Base-by-base conservation (phyloP, 2,113 vertebrate species). In the Platycercus adscitus region DNA sequence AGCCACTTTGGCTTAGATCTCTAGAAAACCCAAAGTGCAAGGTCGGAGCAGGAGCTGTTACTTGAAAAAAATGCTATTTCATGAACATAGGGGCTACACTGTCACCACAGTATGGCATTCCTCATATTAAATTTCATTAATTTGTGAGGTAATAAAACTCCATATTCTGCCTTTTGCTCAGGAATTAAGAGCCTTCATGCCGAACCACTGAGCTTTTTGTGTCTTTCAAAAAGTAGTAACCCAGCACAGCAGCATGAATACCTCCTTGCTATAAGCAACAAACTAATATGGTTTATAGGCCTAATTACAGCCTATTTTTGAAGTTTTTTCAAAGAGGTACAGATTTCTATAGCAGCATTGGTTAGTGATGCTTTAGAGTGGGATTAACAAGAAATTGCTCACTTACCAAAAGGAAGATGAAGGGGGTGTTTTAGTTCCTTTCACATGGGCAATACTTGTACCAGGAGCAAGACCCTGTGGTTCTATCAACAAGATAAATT, bases 1-100 rank as follows among this genome's bases (percentile, higher is more conserved):
- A 96, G 79, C 79, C 87, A 96, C 77, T 97, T 96, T 97, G 95
- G 80, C 97, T 97, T 93, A 70, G 70, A 82, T 93, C 33, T 95
- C 50, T 28, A 85, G 70, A 33, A 96, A 94, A 81, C 5, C 56
- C 73, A 15, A 93, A 96, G 85, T 50, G 70, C 88, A 86, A 82
- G 52, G 89, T 52, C 78, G 0, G 60, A 37, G 37, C 63, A 63
- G 58, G 76, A 84, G 61, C 84, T 86, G 81, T 96, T 73, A 86
- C 72, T 82, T 87, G 61, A 93, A 93, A 82, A 88, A 96, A 85
- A 63, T 43, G 77, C 49, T 68, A 92, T 86, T 94, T 86, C 81
- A 52, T 9, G 41, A 88, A 37, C 33, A 16, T 0, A 26, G 53
- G 65, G 81, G 52, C 31, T 44, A 5, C 5, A 19, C 26, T 95